Conservation (phyloP, 2,113 vertebrate genomes). For the Spea multiplicata region DNA sequence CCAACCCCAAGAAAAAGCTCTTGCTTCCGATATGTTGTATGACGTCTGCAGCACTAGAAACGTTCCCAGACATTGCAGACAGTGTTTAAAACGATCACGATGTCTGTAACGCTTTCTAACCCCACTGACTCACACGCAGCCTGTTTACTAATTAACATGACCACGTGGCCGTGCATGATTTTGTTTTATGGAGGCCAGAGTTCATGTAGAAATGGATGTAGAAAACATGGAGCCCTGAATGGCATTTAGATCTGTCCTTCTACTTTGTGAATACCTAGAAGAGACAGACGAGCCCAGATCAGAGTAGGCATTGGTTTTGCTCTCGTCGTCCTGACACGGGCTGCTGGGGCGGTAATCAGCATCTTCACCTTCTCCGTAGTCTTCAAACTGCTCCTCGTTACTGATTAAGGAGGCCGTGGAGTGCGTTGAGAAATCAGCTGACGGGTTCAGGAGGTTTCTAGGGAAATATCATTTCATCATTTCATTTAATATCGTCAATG, state of each 20-base stretch:
- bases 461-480: constrained; percentile 42
- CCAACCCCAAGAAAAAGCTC: too few species aligned
- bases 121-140: too few species aligned
- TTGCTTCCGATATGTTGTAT: too few species aligned
- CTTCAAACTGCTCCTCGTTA: constrained; percentile 97
- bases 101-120: too few species aligned
- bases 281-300: constrained; percentile 94
- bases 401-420: constrained; percentile 87
- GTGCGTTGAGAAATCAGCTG: constrained; percentile 85
- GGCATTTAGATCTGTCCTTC: not conserved
- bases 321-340: constrained; percentile 87
- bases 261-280: constrained; percentile 74
- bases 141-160: too few species aligned
- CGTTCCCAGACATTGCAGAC: too few species aligned
- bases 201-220: not conserved
- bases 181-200: too few species aligned
- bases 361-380: constrained; percentile 93
- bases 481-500: too few species aligned
- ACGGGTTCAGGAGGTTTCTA: constrained; percentile 79
- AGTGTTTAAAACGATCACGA: too few species aligned
- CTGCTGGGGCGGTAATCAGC: constrained; percentile 87
- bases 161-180: too few species aligned
- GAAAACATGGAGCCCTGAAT: not conserved
- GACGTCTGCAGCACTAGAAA: too few species aligned
- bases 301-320: constrained; percentile 83